Conservation (phyloP, 2,797 vertebrate species). For the Urophycis tenuis region DNA sequence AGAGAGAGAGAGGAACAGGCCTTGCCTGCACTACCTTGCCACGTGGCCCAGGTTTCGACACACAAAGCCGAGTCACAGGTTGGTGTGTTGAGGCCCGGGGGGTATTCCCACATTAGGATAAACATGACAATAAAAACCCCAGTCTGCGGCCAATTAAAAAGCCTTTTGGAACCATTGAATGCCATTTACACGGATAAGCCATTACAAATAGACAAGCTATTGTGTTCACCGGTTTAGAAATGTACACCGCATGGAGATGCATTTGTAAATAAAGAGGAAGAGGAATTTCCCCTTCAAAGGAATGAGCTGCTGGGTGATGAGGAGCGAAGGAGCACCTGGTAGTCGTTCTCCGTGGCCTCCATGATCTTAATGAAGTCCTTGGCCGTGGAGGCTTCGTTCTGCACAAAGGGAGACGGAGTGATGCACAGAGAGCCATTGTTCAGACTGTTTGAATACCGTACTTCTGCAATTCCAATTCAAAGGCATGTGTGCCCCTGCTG, state of each 20-base stretch:
- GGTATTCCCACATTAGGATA: background rate
- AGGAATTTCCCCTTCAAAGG: background rate
- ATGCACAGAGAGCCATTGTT: background rate
- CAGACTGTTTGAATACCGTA: background rate
- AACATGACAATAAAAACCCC: background rate
- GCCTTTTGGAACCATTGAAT: background rate
- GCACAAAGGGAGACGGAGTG: slow-evolving; percentile 17
- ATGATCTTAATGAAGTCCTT: slow-evolving; percentile 93
- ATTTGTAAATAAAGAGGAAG: background rate
- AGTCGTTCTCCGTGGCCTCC: slow-evolving; percentile 90
- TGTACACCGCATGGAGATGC: background rate
- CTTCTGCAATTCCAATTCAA: background rate
- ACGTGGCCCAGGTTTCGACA: background rate
- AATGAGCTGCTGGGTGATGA: background rate
- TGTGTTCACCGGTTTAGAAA: background rate
- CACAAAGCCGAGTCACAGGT: background rate
- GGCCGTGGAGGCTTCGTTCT: slow-evolving; percentile 87
- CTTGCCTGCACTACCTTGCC: background rate
- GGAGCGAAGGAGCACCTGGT: slow-evolving; percentile 72
- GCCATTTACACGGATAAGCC: background rate
- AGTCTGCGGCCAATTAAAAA: background rate
- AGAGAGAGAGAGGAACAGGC: background rate
- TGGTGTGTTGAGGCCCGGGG: background rate
- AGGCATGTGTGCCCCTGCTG: background rate
- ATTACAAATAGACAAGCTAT: too few relatives aligned